Base-by-base conservation (phyloP, 2,113 vertebrate species). In the Rhinichthys klamathensis region DNA sequence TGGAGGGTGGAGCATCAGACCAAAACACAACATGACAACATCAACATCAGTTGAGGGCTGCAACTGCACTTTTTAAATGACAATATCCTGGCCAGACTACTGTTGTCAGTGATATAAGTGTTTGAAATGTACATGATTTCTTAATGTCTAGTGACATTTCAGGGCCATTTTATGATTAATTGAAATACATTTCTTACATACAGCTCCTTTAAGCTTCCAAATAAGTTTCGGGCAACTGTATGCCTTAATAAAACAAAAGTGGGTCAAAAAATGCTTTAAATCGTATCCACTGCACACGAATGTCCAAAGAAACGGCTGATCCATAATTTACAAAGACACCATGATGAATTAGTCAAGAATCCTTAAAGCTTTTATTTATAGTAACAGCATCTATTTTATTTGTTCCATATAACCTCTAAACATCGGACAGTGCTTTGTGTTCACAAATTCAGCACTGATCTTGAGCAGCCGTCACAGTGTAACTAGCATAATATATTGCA, bases 401-500 rank as follows among this genome's bases (percentile, higher is more conserved):
- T 80, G 13, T 54, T 51, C 44, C 9, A 5, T 35, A 38, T 35
- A 27, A 35, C 80, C 27, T 82, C 46, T 15, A 35, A 54, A 54
- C 65, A 25, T 6, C 13, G 18, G 15, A 51, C 74, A 54, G n/a
- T 21, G 15, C 46, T 54, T 60, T 58, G 21, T 79, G 76, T 81
- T 30, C 6, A 21, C 25, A 81, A 67, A 81, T 51, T 4, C 13
- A 54, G 7, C 49, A 15, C 27, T 82, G 65, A 70, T 70, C 30
- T 35, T 25, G 11, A 70, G 25, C 44, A 82, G 25, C 27, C 61
- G 18, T 46, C 4, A 41, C 78, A 32, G 46, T 38, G 15, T 35
- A 82, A 56, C 63, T 32, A n/a, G 44, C 10, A 23, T 54, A 67
- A 81, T 49, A 67, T 67, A 79, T 38, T n/a, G 67, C 82, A 67